Conservation (phyloP, 2,113 vertebrate species). For the Capreolus pygargus region DNA sequence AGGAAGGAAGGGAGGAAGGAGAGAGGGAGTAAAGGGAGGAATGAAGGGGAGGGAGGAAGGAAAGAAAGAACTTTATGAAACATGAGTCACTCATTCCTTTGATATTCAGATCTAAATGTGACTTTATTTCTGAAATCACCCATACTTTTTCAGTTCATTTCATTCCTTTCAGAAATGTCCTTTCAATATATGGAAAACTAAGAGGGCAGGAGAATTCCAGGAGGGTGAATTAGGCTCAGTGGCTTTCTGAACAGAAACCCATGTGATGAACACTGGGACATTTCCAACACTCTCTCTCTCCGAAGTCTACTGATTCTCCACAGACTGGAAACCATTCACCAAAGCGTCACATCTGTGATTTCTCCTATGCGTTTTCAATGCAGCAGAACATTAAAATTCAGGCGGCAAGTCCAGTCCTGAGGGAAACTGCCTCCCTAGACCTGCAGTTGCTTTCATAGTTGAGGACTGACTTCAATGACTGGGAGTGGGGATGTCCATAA, state of each 20-base stretch:
- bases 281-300: not conserved
- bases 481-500: not conserved
- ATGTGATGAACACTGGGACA: not conserved
- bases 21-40: not conserved
- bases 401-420: not conserved
- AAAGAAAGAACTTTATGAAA: not conserved
- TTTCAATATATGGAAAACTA: not conserved
- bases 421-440: not conserved
- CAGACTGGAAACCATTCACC: not conserved
- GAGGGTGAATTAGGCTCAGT: not conserved
- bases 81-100: not conserved
- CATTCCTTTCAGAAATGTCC: not conserved
- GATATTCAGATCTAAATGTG: not conserved
- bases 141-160: not conserved
- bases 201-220: not conserved
- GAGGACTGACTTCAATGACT: conserved; percentile 49
- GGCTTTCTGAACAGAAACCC: conserved; percentile 3
- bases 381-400: not conserved
- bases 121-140: not conserved
- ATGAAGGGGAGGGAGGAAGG: not conserved
- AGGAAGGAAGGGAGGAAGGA: not conserved
- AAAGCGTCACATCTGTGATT: not conserved
- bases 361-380: not conserved
- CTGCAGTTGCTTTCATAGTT: not conserved
- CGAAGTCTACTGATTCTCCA: not conserved